phyloP scores from a whole-genome alignment of 1,140 invertebrate species.

The Eriocheir sinensis region DNA sequence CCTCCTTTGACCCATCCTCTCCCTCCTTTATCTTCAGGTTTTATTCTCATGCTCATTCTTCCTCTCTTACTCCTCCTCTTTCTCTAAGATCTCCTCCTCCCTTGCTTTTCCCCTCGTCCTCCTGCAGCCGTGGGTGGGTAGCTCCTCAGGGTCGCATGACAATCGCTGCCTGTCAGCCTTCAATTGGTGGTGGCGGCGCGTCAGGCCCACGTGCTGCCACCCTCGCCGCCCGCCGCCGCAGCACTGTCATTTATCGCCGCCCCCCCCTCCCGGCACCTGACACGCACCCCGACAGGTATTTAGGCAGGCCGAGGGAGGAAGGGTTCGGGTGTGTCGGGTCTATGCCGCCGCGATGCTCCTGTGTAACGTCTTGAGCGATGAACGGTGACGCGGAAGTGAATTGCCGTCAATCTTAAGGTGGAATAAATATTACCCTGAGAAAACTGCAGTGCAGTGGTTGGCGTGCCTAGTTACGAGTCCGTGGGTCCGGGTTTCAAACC shows the following conservation, averaged over 20 bases:
- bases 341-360: not conserved
- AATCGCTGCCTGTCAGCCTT: conserved; percentile 38
- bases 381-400: conserved; percentile 10
- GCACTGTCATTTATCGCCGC: not conserved
- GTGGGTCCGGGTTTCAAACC: too few species aligned
- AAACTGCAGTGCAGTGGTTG: too few species aligned
- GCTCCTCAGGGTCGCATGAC: conserved; percentile 46
- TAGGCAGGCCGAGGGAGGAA: not conserved
- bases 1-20: too few species aligned
- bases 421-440: too few species aligned
- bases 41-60: too few species aligned
- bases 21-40: too few species aligned
- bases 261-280: not conserved
- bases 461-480: too few species aligned
- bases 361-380: not conserved
- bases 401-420: not conserved
- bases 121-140: not conserved
- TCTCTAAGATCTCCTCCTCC: not conserved
- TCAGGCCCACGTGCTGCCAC: conserved; percentile 25
- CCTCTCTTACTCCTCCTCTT: not conserved
- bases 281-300: not conserved
- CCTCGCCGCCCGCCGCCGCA: not conserved
- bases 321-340: not conserved
- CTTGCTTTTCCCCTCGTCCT: not conserved
- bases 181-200: not conserved